Evolutionary conservation across 2,888 invertebrate genomes (phyloP).

Genomic region (Drosophila meridiana): DNA sequence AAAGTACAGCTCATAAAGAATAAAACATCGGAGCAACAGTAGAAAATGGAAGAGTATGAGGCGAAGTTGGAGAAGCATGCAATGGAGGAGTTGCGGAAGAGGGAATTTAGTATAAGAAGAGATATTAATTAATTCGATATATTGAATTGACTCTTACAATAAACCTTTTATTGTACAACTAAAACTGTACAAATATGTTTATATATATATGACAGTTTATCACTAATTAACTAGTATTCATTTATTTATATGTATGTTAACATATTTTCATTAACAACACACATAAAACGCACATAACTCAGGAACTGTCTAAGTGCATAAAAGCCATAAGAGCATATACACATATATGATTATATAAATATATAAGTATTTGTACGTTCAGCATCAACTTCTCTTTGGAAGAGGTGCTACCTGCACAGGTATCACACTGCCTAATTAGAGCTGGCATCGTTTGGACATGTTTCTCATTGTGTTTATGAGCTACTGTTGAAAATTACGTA

Average conservation of each 20-base stretch:
- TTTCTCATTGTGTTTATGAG: conserved; percentile 50
- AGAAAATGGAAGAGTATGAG: no score
- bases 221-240: neutral
- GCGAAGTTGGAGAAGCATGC: no score
- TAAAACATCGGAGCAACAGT: neutral
- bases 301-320: no score
- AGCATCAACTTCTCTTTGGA: neutral
- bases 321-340: neutral
- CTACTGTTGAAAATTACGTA: conserved; percentile 73
- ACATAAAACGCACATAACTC: no score
- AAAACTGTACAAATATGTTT: no score
- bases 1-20: no score
- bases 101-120: neutral
- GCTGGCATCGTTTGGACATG: conserved; percentile 35
- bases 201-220: neutral
- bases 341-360: neutral
- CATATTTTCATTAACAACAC: no score
- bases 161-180: no score
- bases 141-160: no score
- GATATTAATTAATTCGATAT: no score
- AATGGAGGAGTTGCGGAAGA: neutral
- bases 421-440: conserved; percentile 43
- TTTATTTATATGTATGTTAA: no score
- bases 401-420: neutral
- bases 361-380: neutral